Evolutionary conservation across 2,797 vertebrate species (phyloP), one percentile per base, ranked within the genome.

Genomic region (Florisuga fusca): DNA sequence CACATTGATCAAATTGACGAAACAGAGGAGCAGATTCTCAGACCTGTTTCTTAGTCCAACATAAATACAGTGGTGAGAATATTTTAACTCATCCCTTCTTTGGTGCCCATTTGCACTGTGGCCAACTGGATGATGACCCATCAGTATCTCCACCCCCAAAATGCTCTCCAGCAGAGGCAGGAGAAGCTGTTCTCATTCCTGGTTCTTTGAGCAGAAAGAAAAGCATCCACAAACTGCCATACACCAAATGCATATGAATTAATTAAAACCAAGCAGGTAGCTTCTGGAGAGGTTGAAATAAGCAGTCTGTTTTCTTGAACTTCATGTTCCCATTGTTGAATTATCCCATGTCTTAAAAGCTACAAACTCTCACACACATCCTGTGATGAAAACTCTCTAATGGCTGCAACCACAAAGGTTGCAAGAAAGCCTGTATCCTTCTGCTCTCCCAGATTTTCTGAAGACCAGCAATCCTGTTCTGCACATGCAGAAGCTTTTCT

Each of bases 231-330:
- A 77, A 62, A 59, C 50, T 45, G 51, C 29, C 23, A 66, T 15
- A 16, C 57, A 50, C 26, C 19, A 87, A 51, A 59, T 12, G 26
- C 16, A 54, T 7, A 61, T 0, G 4, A 41, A 9, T 1, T 4
- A 84, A 77, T 53, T 19, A 23, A n/a, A 80, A 50, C 4, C 23
- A 48, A 84, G 29, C 10, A 53, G 25, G 12, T 71, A 55, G 46
- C 23, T 61, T 51, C 27, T 66, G 59, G 43, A 55, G 31, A 89
- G 48, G 53, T 41, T 15, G 27, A 76, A 95, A 51, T 25, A 87
- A 21, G 5, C 22, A 73, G 33, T 8, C 38, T 27, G 6, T 59
- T 90, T 76, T 67, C 71, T 48, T 29, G 38, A 38, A 66, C 19
- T 82, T 81, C 0, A 0, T 23, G 20, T 53, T 82, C 45, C 34